phyloP scores from a whole-genome alignment of 2,113 vertebrate genomes.

The Phalacrocorax pelagicus region DNA sequence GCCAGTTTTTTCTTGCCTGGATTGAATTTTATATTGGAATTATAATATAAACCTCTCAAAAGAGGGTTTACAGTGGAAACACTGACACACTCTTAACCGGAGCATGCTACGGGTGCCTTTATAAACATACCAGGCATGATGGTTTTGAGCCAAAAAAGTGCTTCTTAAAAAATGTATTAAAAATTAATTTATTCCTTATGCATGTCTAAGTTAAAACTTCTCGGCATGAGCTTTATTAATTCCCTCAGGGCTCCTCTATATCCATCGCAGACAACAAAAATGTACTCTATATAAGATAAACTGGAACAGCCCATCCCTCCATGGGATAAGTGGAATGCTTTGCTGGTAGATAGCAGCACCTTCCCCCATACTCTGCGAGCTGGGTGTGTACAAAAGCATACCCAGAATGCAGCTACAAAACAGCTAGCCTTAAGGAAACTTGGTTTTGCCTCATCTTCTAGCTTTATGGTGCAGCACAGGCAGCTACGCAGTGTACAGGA shows the following conservation, averaged over 20 bases:
- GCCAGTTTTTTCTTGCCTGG: neutral
- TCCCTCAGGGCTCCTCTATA: constrained; percentile 21
- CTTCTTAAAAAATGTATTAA: constrained; percentile 66
- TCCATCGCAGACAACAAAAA: constrained; percentile 25
- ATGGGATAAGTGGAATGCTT: constrained; percentile 2
- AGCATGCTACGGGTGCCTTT: neutral
- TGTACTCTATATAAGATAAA: neutral
- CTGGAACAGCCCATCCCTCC: neutral
- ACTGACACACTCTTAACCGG: constrained; percentile 20
- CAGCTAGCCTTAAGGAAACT: neutral
- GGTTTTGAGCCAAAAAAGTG: constrained; percentile 41
- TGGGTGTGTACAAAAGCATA: fast-evolving
- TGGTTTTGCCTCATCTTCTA: neutral
- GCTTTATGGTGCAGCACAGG: neutral
- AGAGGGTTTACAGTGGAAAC: constrained; percentile 51
- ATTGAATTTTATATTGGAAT: constrained; percentile 15
- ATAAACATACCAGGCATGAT: constrained; percentile 42
- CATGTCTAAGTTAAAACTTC: constrained; percentile 23
- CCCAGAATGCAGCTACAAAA: fast-evolving
- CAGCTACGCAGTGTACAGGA: fast-evolving
- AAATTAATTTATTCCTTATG: constrained; percentile 64
- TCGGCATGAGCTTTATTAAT: neutral
- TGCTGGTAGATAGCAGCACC: neutral
- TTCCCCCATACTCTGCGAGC: neutral
- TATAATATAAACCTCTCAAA: constrained; percentile 39